Conservation (phyloP, 2,888 invertebrate genomes). For the Spisula subtruncata region DNA sequence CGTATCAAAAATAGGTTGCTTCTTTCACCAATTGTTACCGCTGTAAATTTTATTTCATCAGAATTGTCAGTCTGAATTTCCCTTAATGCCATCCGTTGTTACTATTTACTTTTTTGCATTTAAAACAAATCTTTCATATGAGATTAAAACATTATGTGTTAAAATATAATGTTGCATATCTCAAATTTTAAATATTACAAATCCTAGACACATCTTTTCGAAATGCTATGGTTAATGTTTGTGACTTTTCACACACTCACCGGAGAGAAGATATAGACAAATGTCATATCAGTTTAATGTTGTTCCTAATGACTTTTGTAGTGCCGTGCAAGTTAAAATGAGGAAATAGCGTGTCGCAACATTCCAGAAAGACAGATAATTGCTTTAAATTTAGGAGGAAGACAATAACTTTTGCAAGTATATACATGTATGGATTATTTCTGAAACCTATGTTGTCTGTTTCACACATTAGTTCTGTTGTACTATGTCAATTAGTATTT, state of each 20-base stretch:
- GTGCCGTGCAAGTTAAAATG: neutral
- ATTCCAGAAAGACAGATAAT: neutral
- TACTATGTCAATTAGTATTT: neutral
- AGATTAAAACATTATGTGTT: too few relatives aligned
- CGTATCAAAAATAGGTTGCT: too few relatives aligned
- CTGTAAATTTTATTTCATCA: too few relatives aligned
- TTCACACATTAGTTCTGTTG: too few relatives aligned
- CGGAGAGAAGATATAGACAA: neutral
- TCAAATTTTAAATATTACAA: neutral
- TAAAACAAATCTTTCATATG: too few relatives aligned
- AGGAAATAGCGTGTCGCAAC: neutral
- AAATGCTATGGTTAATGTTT: neutral
- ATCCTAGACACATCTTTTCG: neutral
- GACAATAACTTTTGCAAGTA: neutral
- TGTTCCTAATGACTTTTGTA: neutral
- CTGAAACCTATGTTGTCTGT: too few relatives aligned
- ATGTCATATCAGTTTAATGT: neutral
- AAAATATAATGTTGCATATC: neutral
- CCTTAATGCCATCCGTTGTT: too few relatives aligned
- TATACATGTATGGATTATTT: too few relatives aligned
- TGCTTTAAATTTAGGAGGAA: neutral
- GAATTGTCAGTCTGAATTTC: too few relatives aligned
- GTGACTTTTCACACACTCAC: neutral
- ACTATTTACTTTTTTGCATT: too few relatives aligned
- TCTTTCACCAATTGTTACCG: too few relatives aligned